A percentile compares a stretch with the other conserved stretches of the same genome.
Evolutionary conservation across 2,113 vertebrate genomes (phyloP).

Genomic region (Nerophis lumbriciformis): DNA sequence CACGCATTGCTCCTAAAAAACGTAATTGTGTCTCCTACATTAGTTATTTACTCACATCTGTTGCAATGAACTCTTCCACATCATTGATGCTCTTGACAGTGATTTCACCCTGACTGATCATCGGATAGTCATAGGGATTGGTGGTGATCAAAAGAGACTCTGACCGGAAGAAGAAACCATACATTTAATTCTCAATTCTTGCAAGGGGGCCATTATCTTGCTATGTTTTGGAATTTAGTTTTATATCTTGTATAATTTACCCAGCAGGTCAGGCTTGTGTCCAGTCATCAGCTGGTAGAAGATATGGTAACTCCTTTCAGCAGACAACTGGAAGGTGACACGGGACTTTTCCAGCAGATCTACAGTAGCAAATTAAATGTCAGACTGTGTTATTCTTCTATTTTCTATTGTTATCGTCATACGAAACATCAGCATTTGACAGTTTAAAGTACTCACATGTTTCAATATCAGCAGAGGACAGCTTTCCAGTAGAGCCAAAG

Average conservation of each 20-base stretch:
- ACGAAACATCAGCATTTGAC: background rate
- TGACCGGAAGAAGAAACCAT: slow-evolving; percentile 16
- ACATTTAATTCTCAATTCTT: background rate
- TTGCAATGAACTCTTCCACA: slow-evolving; percentile 58
- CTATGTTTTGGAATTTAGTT: background rate
- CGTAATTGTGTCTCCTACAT: too few relatives aligned
- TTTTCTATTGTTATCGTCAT: background rate
- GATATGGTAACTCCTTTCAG: slow-evolving; percentile 75
- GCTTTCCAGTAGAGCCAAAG: slow-evolving; percentile 82
- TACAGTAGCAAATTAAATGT: slow-evolving; percentile 13
- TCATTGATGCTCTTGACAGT: slow-evolving; percentile 65
- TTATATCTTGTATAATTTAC: slow-evolving; percentile 31
- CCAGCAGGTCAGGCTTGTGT: slow-evolving; percentile 68
- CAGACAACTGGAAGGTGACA: slow-evolving; percentile 68
- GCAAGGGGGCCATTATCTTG: background rate
- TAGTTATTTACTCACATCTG: slow-evolving; percentile 45
- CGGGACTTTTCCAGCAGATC: slow-evolving; percentile 69
- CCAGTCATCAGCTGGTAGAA: slow-evolving; percentile 73
- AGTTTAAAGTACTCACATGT: slow-evolving; percentile 77
- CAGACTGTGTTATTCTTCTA: background rate
- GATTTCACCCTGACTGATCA: slow-evolving; percentile 67
- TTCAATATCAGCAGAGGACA: slow-evolving; percentile 93
- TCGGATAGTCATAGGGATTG: slow-evolving; percentile 64
- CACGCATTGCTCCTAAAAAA: too few relatives aligned
- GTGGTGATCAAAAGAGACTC: slow-evolving; percentile 63